These are phyloP conservation scores for Amphimedon queenslandica DNA, from an alignment of 37 sponge, comb jelly and placozoan species.

Conservation along the genomic window DNA sequence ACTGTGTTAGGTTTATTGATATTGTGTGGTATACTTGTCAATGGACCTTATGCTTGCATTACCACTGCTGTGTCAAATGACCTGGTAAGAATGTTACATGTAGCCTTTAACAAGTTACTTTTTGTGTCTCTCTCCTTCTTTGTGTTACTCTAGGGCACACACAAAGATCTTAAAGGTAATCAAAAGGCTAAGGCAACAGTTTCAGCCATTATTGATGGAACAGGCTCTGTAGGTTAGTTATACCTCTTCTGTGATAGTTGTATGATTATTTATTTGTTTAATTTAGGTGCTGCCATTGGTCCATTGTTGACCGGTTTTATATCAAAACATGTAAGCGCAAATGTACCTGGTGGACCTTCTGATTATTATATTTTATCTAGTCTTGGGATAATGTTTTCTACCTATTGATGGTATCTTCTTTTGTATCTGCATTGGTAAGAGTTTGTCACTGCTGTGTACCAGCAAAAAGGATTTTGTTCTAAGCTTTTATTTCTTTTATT, in stretches of 20 bases:
- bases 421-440: slow-evolving; percentile 58
- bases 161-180: slow-evolving; percentile 41
- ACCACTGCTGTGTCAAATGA: slow-evolving; percentile 77
- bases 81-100: not conserved
- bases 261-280: not conserved
- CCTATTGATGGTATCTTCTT: slow-evolving; percentile 46
- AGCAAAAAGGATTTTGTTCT: too few relatives aligned
- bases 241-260: not conserved
- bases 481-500: not conserved
- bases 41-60: slow-evolving; percentile 76
- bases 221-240: slow-evolving; percentile 32
- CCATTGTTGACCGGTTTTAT: slow-evolving; percentile 65
- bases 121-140: not conserved
- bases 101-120: not conserved
- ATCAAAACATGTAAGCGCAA: not conserved
- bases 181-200: slow-evolving; percentile 67
- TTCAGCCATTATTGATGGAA: slow-evolving; percentile 68
- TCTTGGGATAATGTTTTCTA: slow-evolving; percentile 65
- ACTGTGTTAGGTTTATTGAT: slow-evolving; percentile 29
- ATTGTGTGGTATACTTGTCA: slow-evolving; percentile 55
- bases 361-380: not conserved
- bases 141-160: slow-evolving; percentile 32
- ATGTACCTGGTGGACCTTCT: not conserved
- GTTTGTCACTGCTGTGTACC: not conserved
- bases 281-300: slow-evolving; percentile 69